Evolutionary conservation across 2,888 invertebrate genomes (phyloP).

Genomic region (Allacma fusca): DNA sequence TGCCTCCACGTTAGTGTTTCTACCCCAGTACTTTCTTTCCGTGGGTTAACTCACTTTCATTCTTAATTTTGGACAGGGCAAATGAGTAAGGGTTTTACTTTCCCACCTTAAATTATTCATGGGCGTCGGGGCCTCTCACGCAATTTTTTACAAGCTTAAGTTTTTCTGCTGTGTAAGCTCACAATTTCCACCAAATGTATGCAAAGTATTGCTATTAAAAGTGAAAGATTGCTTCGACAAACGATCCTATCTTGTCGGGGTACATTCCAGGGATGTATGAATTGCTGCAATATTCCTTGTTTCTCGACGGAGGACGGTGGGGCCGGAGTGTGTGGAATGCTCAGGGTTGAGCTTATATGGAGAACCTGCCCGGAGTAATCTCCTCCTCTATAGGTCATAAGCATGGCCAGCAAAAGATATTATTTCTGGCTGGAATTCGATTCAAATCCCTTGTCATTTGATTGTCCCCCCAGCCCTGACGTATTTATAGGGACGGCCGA

Average conservation of each 20-base stretch:
- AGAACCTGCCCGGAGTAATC: too few species aligned
- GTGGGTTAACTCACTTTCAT: background rate
- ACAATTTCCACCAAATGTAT: too few species aligned
- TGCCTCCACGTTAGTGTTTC: background rate
- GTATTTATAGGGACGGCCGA: too few species aligned
- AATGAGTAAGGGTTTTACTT: background rate
- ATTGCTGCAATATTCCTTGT: too few species aligned
- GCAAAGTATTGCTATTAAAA: background rate
- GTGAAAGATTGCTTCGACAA: background rate
- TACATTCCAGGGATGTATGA: background rate
- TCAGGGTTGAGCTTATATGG: too few species aligned
- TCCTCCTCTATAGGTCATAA: too few species aligned
- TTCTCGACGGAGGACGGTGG: too few species aligned
- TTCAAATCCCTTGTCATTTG: constrained; percentile 12
- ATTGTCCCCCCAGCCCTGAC: background rate
- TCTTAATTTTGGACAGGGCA: background rate
- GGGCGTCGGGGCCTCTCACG: background rate
- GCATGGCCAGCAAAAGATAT: too few species aligned
- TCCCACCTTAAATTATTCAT: background rate
- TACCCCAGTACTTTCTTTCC: background rate
- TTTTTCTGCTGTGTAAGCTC: background rate
- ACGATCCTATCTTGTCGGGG: background rate
- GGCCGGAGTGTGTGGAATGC: too few species aligned
- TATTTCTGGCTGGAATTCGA: background rate
- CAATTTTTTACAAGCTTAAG: background rate